phyloP scores from a whole-genome alignment of 2,113 vertebrate species.

The Centropristis striata region DNA sequence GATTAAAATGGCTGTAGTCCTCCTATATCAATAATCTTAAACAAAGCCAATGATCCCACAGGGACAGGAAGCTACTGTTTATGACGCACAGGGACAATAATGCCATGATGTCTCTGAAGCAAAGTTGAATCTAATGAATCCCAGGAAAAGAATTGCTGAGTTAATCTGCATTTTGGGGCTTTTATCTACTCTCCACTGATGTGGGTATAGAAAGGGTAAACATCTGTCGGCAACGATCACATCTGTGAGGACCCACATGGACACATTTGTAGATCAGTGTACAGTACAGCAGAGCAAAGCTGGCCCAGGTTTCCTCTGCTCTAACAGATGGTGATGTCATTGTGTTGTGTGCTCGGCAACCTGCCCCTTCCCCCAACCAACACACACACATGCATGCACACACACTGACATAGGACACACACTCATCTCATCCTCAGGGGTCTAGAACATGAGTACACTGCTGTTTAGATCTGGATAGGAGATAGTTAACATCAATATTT shows the following conservation, averaged over 20 bases:
- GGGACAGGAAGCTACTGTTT: background rate
- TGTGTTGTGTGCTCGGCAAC: slow-evolving; percentile 27
- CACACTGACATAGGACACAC: background rate
- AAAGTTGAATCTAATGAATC: slow-evolving; percentile 5
- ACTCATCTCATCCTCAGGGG: slow-evolving; percentile 7
- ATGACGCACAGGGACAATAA: background rate
- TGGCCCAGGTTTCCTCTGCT: slow-evolving; percentile 28
- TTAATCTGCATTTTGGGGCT: slow-evolving; percentile 30
- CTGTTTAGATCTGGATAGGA: slow-evolving; percentile 17
- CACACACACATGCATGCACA: background rate
- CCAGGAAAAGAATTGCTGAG: background rate
- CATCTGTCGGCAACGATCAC: slow-evolving; percentile 25
- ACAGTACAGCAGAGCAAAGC: slow-evolving; percentile 17
- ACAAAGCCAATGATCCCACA: background rate
- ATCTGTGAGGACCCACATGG: slow-evolving; percentile 1
- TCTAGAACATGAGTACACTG: background rate
- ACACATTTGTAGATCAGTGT: slow-evolving; percentile 25
- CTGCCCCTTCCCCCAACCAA: slow-evolving; percentile 21
- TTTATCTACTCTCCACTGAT: slow-evolving; percentile 20
- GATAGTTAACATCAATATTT: slow-evolving; percentile 30
- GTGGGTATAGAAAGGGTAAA: slow-evolving; percentile 14
- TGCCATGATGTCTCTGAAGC: background rate
- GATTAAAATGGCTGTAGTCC: background rate
- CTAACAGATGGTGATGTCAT: slow-evolving; percentile 49
- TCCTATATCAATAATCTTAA: background rate